These are phyloP conservation scores for Agonum fuliginosum DNA, from an alignment of 2,888 invertebrate genomes.

Conservation along the genomic window DNA sequence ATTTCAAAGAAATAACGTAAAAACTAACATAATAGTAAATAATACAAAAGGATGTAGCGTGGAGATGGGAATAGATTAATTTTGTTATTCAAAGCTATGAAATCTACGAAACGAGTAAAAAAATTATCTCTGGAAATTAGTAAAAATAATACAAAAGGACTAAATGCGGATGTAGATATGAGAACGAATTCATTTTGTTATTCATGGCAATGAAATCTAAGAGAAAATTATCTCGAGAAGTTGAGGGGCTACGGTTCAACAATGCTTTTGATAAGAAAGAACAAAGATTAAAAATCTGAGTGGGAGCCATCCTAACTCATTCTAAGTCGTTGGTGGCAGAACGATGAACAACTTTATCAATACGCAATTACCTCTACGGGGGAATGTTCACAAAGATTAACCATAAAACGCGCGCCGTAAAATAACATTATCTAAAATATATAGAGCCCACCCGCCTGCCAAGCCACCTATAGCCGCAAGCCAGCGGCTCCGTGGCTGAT, in stretches of 20 bases:
- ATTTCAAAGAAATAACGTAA: no score
- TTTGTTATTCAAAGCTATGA: neutral
- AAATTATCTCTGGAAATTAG: no score
- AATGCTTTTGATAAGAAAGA: conserved; percentile 1
- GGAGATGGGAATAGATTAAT: neutral
- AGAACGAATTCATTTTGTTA: no score
- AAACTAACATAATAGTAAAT: no score
- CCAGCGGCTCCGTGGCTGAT: conserved; percentile 44
- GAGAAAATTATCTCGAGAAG: neutral
- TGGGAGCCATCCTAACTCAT: no score
- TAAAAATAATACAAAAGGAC: no score
- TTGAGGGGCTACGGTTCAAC: neutral
- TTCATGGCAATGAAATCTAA: neutral
- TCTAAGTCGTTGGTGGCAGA: conserved; percentile 9
- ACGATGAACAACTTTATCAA: conserved; percentile 52
- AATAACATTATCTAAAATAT: conserved; percentile 60
- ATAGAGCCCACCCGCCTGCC: conserved; percentile 47
- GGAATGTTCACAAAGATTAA: conserved; percentile 58
- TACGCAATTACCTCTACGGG: conserved; percentile 56
- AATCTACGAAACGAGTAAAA: no score
- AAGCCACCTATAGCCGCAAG: no score
- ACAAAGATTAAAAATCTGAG: neutral
- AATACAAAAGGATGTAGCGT: no score
- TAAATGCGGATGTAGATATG: no score
- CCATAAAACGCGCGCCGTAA: conserved; percentile 56